Base-by-base conservation (phyloP, 1,140 invertebrate species). In the Telenomus remus region DNA sequence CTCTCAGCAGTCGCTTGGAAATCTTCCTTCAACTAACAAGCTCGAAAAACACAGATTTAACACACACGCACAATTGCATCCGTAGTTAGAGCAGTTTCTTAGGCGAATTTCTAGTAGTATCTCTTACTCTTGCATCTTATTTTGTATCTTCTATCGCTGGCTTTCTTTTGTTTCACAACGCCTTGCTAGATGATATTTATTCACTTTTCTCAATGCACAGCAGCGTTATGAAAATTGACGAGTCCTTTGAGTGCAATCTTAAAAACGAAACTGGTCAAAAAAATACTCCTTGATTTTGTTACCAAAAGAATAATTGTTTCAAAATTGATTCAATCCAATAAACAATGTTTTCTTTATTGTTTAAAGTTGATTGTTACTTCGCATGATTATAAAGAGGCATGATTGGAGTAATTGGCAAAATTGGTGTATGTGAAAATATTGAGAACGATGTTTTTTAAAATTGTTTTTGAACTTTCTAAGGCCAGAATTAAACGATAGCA, bases 131-230 rank as follows among this genome's bases (percentile, higher is more conserved):
- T 11, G 27, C 46, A 55, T 19, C 43, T 14, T 33, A 42, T 42
- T n/a, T 42, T n/a, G 1, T 39, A 39, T 47, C 11, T 4, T 55
- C 46, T 42, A 16, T 55, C 15, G 49, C 48, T 43, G 27, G 64
- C 43, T 19, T 74, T 68, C 73, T 79, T 80, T 79, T 81, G n/a
- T n/a, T n/a, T n/a, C n/a, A n/a, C 80, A 80, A 76, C 79, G 80
- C 53, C n/a, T 78, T 77, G 15, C 10, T 56, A 46, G 68, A 46
- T 60, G 11, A 10, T 44, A 49, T 14, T 55, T 16, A 1, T 57
- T 50, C 33, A 35, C 19, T 65, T 54, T 12, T 56, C 55, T 74
- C 50, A 11, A n/a, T 50, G 56, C 50, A 66, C 50, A 66, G 72
- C 63, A 75, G 47, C 64, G 68, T 68, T 68, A 75, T 48, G 72